phyloP scores from a whole-genome alignment of 2,113 vertebrate species.

The Plecotus auritus region DNA sequence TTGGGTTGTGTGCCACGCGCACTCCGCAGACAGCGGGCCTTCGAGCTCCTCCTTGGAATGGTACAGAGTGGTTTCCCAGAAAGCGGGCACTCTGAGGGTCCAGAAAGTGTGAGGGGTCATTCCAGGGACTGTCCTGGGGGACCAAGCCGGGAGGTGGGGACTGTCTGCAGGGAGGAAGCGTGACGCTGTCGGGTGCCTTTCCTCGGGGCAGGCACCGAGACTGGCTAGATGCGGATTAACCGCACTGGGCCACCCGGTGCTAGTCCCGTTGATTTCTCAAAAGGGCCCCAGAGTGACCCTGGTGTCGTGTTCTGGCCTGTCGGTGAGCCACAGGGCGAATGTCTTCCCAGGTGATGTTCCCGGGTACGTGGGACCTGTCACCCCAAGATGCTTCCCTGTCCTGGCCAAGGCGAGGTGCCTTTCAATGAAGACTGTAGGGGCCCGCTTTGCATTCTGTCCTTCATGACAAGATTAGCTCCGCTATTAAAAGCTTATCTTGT shows the following conservation, averaged over 20 bases:
- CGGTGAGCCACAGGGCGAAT: not conserved
- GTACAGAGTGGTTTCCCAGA: not conserved
- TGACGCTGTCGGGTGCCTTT: not conserved
- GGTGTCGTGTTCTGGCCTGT: not conserved
- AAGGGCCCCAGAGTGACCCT: not conserved
- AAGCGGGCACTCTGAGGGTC: not conserved
- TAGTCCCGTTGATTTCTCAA: not conserved
- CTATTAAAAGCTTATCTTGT: conserved; percentile 64
- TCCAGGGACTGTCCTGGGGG: not conserved
- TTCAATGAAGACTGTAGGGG: conserved; percentile 44
- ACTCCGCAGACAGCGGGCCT: not conserved
- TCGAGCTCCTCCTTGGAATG: not conserved
- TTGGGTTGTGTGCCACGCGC: fast-evolving
- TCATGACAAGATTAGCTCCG: conserved; percentile 55
- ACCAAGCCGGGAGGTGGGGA: not conserved
- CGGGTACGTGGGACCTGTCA: not conserved
- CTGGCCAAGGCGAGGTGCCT: conserved; percentile 14
- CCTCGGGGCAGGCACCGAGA: no score
- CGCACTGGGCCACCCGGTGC: not conserved
- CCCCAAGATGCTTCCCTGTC: not conserved
- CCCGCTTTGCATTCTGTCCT: conserved; percentile 52
- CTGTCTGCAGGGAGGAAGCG: not conserved
- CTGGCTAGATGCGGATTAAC: no score
- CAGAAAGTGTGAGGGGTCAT: not conserved
- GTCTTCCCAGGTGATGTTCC: not conserved